These are phyloP conservation scores for Alentia gelatinosa DNA, from an alignment of 2,888 invertebrate species.

Conservation along the genomic window DNA sequence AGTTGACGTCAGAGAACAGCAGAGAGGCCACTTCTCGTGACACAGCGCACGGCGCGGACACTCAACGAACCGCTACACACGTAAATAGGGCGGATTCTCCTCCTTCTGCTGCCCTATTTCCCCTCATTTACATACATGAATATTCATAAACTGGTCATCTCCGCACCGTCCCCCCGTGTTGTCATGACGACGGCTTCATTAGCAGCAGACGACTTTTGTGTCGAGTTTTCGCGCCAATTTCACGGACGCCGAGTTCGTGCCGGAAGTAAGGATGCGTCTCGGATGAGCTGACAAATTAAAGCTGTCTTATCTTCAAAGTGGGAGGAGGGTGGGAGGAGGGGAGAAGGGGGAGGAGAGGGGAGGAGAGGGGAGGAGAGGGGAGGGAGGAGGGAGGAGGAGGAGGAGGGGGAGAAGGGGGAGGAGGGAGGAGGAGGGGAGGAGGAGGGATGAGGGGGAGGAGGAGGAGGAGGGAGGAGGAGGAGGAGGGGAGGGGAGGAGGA, in stretches of 20 bases:
- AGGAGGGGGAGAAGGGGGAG: neutral
- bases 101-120: neutral
- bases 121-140: neutral
- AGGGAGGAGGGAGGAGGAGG: neutral
- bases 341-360: neutral
- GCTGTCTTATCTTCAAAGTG: too few relatives aligned
- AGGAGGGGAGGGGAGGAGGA: neutral
- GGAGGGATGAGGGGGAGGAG: neutral
- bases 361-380: neutral
- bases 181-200: neutral
- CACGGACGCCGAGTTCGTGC: neutral
- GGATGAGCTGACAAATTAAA: neutral
- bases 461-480: neutral
- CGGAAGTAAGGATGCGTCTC: neutral
- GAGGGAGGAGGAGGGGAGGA: neutral
- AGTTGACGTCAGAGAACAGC: too few relatives aligned
- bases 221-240: neutral
- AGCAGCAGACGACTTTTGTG: neutral
- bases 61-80: neutral
- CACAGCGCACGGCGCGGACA: too few relatives aligned
- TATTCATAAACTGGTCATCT: neutral
- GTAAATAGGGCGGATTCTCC: neutral
- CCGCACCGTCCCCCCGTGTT: neutral
- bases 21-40: too few relatives aligned
- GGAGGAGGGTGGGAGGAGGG: neutral